Percentiles rank a stretch among this genome's conserved stretches.
phyloP scores from a whole-genome alignment of 2,113 vertebrate species.

The Rhinolophus sinicus region DNA sequence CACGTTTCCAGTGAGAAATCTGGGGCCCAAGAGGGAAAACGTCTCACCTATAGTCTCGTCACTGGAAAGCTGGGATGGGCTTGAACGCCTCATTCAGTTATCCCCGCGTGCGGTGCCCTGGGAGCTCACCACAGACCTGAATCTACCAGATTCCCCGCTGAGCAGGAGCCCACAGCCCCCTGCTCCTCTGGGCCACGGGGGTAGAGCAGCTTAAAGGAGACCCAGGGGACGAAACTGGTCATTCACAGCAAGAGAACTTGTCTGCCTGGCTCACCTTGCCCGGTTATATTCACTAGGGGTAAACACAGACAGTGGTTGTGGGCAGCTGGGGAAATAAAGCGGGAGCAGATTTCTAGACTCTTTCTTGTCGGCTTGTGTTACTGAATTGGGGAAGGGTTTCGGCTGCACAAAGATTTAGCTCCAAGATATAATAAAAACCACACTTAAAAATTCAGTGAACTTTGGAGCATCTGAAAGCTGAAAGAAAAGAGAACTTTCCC shows the following conservation, averaged over 20 bases:
- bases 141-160: neutral
- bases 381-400: neutral
- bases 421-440: constrained; percentile 47
- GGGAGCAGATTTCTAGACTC: neutral
- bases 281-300: neutral
- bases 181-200: neutral
- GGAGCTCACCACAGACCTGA: neutral
- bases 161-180: neutral
- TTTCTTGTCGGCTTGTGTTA: neutral
- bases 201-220: neutral
- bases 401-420: constrained; percentile 15
- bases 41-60: neutral
- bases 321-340: neutral
- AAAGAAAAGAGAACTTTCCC: constrained; percentile 66
- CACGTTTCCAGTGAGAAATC: neutral
- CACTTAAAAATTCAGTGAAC: constrained; percentile 57
- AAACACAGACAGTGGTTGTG: neutral
- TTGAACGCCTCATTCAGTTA: neutral
- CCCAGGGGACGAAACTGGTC: neutral
- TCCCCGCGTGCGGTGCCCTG: no score
- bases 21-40: neutral
- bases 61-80: neutral
- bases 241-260: neutral
- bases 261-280: no score
- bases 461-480: neutral